Evolutionary conservation across 2,888 invertebrate species (phyloP), one percentile per base, ranked within the genome.

Genomic region (Timema cristinae): DNA sequence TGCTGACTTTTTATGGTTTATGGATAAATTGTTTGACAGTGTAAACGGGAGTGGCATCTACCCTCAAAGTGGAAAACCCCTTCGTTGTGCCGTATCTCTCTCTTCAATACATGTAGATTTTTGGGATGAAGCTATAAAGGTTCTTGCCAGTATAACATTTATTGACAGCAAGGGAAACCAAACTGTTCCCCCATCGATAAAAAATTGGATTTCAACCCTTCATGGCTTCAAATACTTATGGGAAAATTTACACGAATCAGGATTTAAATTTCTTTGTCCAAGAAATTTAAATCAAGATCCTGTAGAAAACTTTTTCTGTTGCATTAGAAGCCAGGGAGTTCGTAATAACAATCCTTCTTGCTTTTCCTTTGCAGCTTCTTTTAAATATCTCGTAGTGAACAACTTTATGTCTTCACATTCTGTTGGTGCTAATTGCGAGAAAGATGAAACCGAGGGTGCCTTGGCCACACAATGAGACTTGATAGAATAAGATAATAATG

Each of bases 81-180:
- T 71, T 9, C 13, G 67, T 32, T 50, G 47, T 5, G 7, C 59
- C 5, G 52, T 71, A 8, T 50, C 68, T 8, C 50, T 47, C 32
- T 63, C 6, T 10, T 68, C 71, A 9, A 15, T 15, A 10, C 71
- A 71, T 67, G 6, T 48, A 2, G 49, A n/a, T 5, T 11, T 71
- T 59, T 71, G 71, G 71, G 15, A 66, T 32, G 71, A 67, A 59
- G 16, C 63, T 7, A 7, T 68, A 50, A 32, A 67, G 13, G 16
- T 50, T 16, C 54, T 71, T 5, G 15, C 47, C 49, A 61, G 61
- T n/a, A 68, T 67, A 61, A 59, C 50, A 15, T 71, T 68, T 68
- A 49, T 68, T 61, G 59, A 67, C 10, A 13, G 16, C n/a, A 11
- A 11, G 8, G 56, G 56, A 56, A 56, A 56, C n/a, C n/a, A 16